Conservation (phyloP, 1,140 invertebrate species). For the Trachymyrmex cornetzi region DNA sequence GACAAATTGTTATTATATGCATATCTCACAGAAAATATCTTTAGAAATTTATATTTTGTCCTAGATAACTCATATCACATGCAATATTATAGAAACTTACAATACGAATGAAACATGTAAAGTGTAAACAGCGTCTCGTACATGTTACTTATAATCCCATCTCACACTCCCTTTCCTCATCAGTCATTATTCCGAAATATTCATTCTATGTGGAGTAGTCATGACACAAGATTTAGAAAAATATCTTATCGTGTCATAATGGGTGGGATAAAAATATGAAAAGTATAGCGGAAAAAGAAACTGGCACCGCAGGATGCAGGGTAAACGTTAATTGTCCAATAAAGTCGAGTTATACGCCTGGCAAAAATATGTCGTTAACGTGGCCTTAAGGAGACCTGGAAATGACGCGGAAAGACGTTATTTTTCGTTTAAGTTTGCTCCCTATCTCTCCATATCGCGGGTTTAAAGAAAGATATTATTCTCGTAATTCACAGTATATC, state of each 20-base stretch:
- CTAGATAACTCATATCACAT: slow-evolving; percentile 18
- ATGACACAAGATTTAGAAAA: slow-evolving; percentile 83
- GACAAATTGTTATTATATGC: too few species aligned
- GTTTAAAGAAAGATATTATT: slow-evolving; percentile 52
- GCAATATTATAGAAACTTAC: slow-evolving; percentile 63
- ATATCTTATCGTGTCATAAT: slow-evolving; percentile 77
- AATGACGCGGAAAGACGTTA: slow-evolving; percentile 80
- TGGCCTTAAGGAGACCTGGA: slow-evolving; percentile 77
- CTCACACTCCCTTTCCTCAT: slow-evolving; percentile 80
- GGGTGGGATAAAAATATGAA: slow-evolving; percentile 58
- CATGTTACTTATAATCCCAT: slow-evolving; percentile 84
- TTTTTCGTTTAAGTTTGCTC: slow-evolving; percentile 72
- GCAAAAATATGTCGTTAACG: slow-evolving; percentile 82
- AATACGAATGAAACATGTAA: slow-evolving; percentile 65
- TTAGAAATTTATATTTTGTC: background rate
- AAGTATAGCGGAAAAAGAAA: slow-evolving; percentile 48
- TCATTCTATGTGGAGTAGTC: slow-evolving; percentile 79
- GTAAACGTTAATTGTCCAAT: slow-evolving; percentile 86
- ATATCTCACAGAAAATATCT: background rate
- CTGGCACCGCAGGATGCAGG: slow-evolving; percentile 54
- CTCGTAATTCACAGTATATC: slow-evolving; percentile 13
- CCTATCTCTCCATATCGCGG: slow-evolving; percentile 14
- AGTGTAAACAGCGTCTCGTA: slow-evolving; percentile 79
- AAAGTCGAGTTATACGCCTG: slow-evolving; percentile 83
- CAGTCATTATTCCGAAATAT: slow-evolving; percentile 87